phyloP scores from a whole-genome alignment of 2,797 vertebrate genomes.

The Melopsittacus undulatus region DNA sequence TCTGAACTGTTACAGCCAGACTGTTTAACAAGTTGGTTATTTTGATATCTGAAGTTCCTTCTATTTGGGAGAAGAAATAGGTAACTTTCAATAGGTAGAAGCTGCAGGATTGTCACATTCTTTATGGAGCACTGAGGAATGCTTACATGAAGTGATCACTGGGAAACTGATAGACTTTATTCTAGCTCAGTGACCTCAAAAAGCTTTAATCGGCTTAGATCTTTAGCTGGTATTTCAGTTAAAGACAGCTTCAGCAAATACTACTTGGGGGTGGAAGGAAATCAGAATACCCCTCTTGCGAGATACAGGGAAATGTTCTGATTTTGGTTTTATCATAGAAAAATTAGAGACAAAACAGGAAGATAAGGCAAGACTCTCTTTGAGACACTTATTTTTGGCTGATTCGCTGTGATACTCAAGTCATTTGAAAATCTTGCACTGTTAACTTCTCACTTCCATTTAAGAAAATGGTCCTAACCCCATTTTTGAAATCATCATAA shows the following conservation, averaged over 20 bases:
- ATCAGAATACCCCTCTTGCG: background rate
- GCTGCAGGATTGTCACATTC: background rate
- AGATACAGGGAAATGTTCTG: background rate
- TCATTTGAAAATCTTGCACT: background rate
- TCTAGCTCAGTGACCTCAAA: conserved; percentile 62
- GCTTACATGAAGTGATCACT: background rate
- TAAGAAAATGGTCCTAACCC: background rate
- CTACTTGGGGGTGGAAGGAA: background rate
- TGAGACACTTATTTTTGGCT: background rate
- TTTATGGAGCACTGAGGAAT: background rate
- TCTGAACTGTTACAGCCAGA: background rate
- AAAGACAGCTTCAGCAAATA: conserved; percentile 35
- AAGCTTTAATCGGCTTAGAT: conserved; percentile 65
- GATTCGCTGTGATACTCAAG: background rate
- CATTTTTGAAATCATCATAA: background rate
- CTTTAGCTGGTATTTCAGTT: conserved; percentile 50
- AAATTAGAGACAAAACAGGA: background rate
- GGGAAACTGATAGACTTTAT: conserved; percentile 33
- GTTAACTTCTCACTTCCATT: background rate
- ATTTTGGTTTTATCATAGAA: background rate
- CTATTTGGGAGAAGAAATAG: background rate
- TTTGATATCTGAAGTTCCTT: background rate
- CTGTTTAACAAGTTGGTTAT: background rate
- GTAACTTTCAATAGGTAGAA: background rate
- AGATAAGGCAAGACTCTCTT: background rate